Base-by-base conservation (phyloP, 1,140 invertebrate species). In the Conus betulinus region DNA sequence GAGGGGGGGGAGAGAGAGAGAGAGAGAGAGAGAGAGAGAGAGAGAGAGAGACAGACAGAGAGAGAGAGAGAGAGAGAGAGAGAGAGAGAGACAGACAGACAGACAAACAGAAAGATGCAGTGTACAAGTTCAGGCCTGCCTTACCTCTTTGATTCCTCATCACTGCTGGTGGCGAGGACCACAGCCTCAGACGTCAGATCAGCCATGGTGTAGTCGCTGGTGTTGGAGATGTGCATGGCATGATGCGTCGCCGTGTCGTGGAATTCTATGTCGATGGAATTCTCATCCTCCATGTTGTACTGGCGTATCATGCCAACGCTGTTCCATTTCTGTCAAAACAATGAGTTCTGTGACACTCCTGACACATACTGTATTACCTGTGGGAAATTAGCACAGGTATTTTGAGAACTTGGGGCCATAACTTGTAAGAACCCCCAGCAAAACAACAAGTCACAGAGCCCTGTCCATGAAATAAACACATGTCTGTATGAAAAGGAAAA, bases 241-340 rank as follows among this genome's bases (percentile, higher is more conserved):
- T 99, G 98, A 95, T 99, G 98, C 67, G 97, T 95, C n/a, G 97
- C 96, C 0, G 97, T 96, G 95, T 99, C 98, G 93, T 99, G 98
- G 95, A 99, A 99, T 94, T 99, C 98, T 15, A 99, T 97, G 95
- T 99, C 98, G 88, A 99, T 98, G 27, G 97, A 97, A 89, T 95
- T 95, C 92, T 96, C 94, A 51, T 95, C 95, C 15, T 95, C 94
- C 20, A 91, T 93, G 67, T 92, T 93, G 89, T 95, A 95, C 91
- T 95, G 94, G 17, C 92, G 91, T 5, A 95, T 92, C 25, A 95
- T 92, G 20, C 95, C 95, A n/a, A 95, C 92, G 20, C 92, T 91
- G 90, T 95, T 95, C 95, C 95, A 95, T n/a, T 94, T 92, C 95
- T 95, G 87, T 1, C 89, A 67, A 7, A 83, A 81, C 39, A 51